Percentiles rank a stretch among this genome's conserved stretches.
These are phyloP conservation scores for Tetramorium simillimum DNA, from an alignment of 1,140 invertebrate species.

Conservation along the genomic window DNA sequence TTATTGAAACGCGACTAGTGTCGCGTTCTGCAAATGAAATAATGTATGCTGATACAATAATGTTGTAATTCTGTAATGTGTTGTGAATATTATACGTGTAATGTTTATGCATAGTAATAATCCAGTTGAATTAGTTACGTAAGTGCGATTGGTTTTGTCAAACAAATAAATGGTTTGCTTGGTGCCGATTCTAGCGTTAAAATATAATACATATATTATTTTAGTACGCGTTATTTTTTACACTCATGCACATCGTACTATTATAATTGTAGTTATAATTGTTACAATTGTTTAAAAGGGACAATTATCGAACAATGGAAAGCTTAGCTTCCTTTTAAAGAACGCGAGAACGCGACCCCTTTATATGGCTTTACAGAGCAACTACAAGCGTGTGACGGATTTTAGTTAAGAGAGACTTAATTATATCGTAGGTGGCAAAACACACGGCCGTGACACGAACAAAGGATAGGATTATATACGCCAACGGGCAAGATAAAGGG, in stretches of 20 bases:
- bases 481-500: constrained; percentile 29
- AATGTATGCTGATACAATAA: neutral
- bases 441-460: constrained; percentile 36
- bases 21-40: neutral
- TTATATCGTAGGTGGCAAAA: constrained; percentile 29
- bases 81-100: neutral
- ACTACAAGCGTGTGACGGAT: constrained; percentile 27
- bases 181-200: neutral
- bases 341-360: neutral
- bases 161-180: neutral
- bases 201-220: constrained; percentile 7
- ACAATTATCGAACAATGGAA: constrained; percentile 17
- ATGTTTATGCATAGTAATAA: neutral
- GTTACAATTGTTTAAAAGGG: neutral
- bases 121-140: neutral
- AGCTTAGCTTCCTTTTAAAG: neutral
- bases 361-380: constrained; percentile 6
- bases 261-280: neutral
- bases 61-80: constrained; percentile 12
- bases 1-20: neutral
- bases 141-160: neutral
- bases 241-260: neutral
- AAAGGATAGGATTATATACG: constrained; percentile 42
- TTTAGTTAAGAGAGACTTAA: constrained; percentile 49
- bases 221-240: neutral